phyloP scores from a whole-genome alignment of 2,113 vertebrate species.

The Peromyscus leucopus region DNA sequence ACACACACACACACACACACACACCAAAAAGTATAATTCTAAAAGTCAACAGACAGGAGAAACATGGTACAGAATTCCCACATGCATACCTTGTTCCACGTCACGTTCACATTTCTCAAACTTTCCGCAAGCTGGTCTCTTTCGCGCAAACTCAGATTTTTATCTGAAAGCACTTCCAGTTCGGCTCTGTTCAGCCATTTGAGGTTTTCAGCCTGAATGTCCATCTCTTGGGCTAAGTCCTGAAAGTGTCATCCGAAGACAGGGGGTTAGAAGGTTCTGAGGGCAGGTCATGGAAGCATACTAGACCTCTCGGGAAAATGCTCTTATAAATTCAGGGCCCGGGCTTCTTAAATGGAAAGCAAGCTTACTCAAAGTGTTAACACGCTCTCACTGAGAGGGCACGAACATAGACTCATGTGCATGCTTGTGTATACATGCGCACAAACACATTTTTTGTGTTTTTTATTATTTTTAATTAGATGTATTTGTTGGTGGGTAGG shows the following conservation, averaged over 20 bases:
- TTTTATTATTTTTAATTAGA: background rate
- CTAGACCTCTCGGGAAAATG: background rate
- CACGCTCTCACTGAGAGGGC: background rate
- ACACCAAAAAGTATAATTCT: background rate
- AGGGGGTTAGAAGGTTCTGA: constrained; percentile 16
- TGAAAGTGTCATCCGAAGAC: constrained; percentile 78
- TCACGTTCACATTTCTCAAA: constrained; percentile 90
- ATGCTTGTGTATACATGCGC: fast-evolving
- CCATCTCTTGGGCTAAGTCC: constrained; percentile 91
- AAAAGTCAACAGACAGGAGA: background rate
- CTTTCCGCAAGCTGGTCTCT: constrained; percentile 90
- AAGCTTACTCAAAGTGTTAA: background rate
- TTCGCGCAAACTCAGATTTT: constrained; percentile 88
- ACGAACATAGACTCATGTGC: background rate
- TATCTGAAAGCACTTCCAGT: constrained; percentile 90
- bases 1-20: background rate
- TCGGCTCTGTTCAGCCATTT: constrained; percentile 94
- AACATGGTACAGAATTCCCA: background rate
- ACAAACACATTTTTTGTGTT: background rate
- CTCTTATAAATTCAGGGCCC: background rate
- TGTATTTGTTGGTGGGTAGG: background rate
- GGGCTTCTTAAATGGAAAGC: background rate
- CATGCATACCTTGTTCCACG: constrained; percentile 92
- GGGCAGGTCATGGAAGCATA: background rate
- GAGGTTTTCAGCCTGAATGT: constrained; percentile 90